These are phyloP conservation scores for Agrilus planipennis DNA, from an alignment of 1,140 invertebrate genomes.

Conservation along the genomic window DNA sequence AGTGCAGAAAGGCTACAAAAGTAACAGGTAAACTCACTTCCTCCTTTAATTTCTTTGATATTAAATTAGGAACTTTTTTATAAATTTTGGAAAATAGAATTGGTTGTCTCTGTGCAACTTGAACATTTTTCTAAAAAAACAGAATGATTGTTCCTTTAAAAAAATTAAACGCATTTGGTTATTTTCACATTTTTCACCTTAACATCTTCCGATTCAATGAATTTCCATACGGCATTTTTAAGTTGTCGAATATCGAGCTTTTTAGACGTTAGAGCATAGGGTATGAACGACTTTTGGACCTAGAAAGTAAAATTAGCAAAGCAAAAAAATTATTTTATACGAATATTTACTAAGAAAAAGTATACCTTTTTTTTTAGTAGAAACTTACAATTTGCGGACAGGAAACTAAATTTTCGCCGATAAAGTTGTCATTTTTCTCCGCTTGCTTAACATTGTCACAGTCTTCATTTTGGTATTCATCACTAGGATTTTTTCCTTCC, in stretches of 20 bases:
- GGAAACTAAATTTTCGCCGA: slow-evolving; percentile 43
- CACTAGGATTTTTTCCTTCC: no score
- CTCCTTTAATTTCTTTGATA: slow-evolving; percentile 50
- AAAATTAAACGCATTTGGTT: no score
- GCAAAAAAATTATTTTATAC: no score
- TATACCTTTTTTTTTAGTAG: no score
- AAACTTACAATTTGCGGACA: no score
- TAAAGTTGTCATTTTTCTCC: slow-evolving; percentile 21
- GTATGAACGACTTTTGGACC: background rate
- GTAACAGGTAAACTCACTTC: slow-evolving; percentile 62
- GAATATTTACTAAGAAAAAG: no score
- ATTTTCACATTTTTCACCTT: background rate
- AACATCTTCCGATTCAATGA: background rate
- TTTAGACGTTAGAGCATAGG: slow-evolving; percentile 62
- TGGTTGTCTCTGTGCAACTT: slow-evolving; percentile 18
- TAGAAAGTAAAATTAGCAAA: no score
- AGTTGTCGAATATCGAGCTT: slow-evolving; percentile 69
- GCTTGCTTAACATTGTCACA: slow-evolving; percentile 38
- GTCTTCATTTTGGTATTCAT: no score
- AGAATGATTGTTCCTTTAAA: no score
- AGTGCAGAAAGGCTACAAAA: slow-evolving; percentile 64
- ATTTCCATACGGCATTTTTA: slow-evolving; percentile 59
- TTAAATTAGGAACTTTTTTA: slow-evolving; percentile 42
- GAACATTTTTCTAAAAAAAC: no score
- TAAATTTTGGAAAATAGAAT: slow-evolving; percentile 47